Evolutionary conservation across 2,797 vertebrate genomes (phyloP), one percentile per base, ranked within the genome.

Genomic region (Sphaeramia orbicularis): DNA sequence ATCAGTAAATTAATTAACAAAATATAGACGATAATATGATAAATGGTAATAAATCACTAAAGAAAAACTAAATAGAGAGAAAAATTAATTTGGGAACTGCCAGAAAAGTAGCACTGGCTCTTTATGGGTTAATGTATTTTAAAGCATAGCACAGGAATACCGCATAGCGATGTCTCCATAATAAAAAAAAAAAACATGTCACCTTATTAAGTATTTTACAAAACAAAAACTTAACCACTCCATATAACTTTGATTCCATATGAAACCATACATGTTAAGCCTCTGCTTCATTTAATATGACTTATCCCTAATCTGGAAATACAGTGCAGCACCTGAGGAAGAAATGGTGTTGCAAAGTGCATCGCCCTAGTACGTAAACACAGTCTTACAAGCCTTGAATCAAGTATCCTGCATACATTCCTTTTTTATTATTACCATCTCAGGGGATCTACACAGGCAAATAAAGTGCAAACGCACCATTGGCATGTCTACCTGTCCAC

Each of bases 401-500:
- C 78, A 64, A 86, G 84, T 67, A 74, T 83, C 71, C 69, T 80
- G 69, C 56, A 86, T 74, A 63, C 58, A 76, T 73, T 74, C 68
- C 57, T 27, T 70, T 70, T 83, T 76, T 74, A 83, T 81, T 72
- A 74, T 84, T 53, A 58, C 66, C 57, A 68, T 81, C 65, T 76
- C 47, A 38, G 61, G 60, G 54, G 45, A 65, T 74, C 51, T 69
- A 60, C 61, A 63, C 70, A 65, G 64, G 42, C 87, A 90, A 90
- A 91, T 90, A 86, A 83, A 88, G 64, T 62, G 64, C 65, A 89
- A 78, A 83, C 80, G 86, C 71, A 85, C 78, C 52, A 76, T 35
- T 74, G 71, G 60, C 71, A 78, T 74, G 69, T 79, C 80, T 86
- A 80, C 78, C 80, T 85, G 63, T 81, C 81, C 65, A 60, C 76